Base-by-base conservation (phyloP, 2,888 invertebrate species). In the Lagria hirta region DNA sequence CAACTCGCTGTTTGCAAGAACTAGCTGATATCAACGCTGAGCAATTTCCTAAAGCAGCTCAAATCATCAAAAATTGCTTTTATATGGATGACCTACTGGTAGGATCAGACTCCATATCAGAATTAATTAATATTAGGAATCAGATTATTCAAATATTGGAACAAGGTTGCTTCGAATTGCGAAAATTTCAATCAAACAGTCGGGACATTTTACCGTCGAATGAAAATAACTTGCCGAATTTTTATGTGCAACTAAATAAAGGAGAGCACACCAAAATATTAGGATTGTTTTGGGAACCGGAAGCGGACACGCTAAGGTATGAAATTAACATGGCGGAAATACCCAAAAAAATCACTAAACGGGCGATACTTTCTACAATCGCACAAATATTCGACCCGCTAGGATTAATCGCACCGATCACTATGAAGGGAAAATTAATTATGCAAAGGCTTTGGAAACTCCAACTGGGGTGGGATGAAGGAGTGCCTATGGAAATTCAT, bases 81-180 rank as follows among this genome's bases (percentile, higher is more conserved):
- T 45, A 45, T 21, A 33, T 45, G 10, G 41, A 45, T 32, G 45
- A 45, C 18, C 10, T 34, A 2, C 5, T 47, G 3, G 32, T 38
- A 3, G 38, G 49, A 21, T 8, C 38, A 7, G 14, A 47, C 27
- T 18, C 34, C 5, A 8, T 40, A n/a, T 18, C 23, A 10, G 32
- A 43, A 23, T 16, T 20, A 23, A 26, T 5, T 8, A 4, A 20
- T 8, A 26, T 49, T 2, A 20, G 29, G 10, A n/a, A 20, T 5
- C 15, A 42, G 10, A 14, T 42, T n/a, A 34, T 10, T 10, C n/a
- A 2, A 3, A 45, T 47, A 16, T 12, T 47, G 7, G 12, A 16
- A 4, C 13, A 40, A 21, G 46, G 34, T n/a, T 8, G 43, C 7
- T 49, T 49, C 26, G 14, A 33, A 11, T 24, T 49, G 15, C 27